These are phyloP conservation scores for Clusia tigrina DNA, from an alignment of 2,888 invertebrate genomes.

Conservation along the genomic window DNA sequence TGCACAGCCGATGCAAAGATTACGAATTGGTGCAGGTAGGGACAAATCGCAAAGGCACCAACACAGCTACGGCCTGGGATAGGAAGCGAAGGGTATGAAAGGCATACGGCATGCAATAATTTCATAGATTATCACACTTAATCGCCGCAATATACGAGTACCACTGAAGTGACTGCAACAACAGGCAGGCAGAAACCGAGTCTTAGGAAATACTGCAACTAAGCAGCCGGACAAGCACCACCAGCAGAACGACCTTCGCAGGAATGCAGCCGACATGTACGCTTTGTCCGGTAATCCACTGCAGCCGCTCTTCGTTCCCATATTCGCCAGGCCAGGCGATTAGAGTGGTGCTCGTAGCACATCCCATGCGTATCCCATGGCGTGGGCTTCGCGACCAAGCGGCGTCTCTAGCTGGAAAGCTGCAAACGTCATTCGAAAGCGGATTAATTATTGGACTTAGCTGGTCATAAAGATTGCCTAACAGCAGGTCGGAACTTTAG, in stretches of 20 bases:
- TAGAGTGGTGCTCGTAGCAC: no score
- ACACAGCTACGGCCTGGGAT: slow-evolving; percentile 1
- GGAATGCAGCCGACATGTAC: slow-evolving; percentile 2
- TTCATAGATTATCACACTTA: slow-evolving; percentile 35
- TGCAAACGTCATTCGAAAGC: slow-evolving; percentile 29
- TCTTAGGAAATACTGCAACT: background rate
- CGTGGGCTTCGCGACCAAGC: background rate
- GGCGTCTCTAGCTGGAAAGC: slow-evolving; percentile 15
- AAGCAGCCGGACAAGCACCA: no score
- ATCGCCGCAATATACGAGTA: slow-evolving; percentile 22
- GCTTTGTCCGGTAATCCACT: background rate
- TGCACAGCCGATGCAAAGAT: background rate
- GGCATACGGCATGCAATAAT: slow-evolving; percentile 24
- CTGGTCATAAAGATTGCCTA: slow-evolving; percentile 20
- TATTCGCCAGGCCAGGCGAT: background rate
- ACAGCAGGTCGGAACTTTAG: slow-evolving; percentile 3
- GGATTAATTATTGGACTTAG: slow-evolving; percentile 35
- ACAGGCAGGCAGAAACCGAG: slow-evolving; percentile 9
- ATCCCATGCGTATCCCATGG: no score
- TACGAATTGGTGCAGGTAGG: background rate
- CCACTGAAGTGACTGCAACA: slow-evolving; percentile 7
- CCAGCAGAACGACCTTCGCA: background rate
- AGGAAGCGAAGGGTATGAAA: slow-evolving; percentile 1
- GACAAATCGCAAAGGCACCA: background rate
- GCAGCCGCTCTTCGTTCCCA: background rate